Evolutionary conservation across 2,888 invertebrate species (phyloP), one percentile per base, ranked within the genome.

Genomic region (Xanthia togata): DNA sequence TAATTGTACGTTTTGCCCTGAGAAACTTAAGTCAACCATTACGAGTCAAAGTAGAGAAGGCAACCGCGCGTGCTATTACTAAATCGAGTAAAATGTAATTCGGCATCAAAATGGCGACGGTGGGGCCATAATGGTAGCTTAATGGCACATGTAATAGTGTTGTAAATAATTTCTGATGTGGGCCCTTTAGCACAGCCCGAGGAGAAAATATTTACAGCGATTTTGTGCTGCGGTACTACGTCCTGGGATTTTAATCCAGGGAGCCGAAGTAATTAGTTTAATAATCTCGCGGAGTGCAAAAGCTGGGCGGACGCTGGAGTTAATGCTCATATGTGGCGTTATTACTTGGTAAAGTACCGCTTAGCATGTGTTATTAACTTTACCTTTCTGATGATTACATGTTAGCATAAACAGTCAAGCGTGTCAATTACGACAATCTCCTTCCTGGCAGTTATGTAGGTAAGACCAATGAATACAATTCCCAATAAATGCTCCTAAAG

Each of bases 101-200:
- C 90, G 83, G 86, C 91, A 90, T 89, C 91, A 92, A 93, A 91
- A 93, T 93, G 93, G 92, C 91, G 89, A 83, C 88, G 86, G 83
- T 62, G 62, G 38, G 82, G 87, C 86, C 81, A 84, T 90, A 92
- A 93, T 93, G 91, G 90, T 88, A 83, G 88, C 82, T 88, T 93
- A 94, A 94, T 94, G 92, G 93, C 85, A 89, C 90, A 90, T 93
- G 91, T 94, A 92, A 94, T 92, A 92, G 91, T 92, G 89, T 85
- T 90, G 90, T 92, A 90, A 93, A 93, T 93, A 91, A 93, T 92
- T 90, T 91, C 86, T 85, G 78, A 79, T 80, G 77, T 78, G 72
- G 70, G 60, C 70, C 79, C 76, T 83, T 74, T 60, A 79, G 68
- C 53, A 55, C 76, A 70, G 64, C 81, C 70, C 17, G 62, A 62